These are phyloP conservation scores for Drosophila koepferae DNA, from an alignment of 2,888 invertebrate species.

Conservation along the genomic window DNA sequence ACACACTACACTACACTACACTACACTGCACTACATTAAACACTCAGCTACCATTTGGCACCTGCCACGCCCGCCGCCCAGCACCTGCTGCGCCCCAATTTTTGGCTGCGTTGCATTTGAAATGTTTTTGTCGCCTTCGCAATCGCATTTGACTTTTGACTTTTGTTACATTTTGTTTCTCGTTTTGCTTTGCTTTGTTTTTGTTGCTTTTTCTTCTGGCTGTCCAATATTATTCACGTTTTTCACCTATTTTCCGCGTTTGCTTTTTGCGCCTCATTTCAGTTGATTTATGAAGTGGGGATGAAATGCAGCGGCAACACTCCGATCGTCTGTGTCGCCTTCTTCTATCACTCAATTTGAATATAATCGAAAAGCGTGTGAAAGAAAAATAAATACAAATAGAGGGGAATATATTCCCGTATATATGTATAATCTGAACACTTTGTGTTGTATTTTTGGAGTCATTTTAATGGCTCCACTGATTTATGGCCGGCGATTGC, in stretches of 20 bases:
- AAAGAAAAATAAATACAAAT: slow-evolving; percentile 8
- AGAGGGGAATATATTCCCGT: not conserved
- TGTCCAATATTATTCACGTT: not conserved
- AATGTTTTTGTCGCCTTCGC: slow-evolving; percentile 1
- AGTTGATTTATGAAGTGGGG: slow-evolving; percentile 44
- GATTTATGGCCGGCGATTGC: slow-evolving; percentile 72
- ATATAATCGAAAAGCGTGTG: slow-evolving; percentile 53
- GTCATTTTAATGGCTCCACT: slow-evolving; percentile 58
- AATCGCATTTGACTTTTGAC: slow-evolving; percentile 15
- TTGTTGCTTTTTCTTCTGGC: not conserved
- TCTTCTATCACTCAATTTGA: slow-evolving; percentile 63
- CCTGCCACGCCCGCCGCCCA: not conserved
- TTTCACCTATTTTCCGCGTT: slow-evolving; percentile 9
- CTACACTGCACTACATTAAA: not conserved
- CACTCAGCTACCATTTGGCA: not conserved
- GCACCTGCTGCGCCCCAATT: not conserved
- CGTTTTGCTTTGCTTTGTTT: not conserved
- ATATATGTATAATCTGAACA: not conserved
- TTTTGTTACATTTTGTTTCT: not conserved
- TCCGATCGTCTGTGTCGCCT: slow-evolving; percentile 28
- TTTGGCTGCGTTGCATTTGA: not conserved
- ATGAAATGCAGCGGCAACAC: slow-evolving; percentile 48
- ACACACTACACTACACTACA: not conserved
- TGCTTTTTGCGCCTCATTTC: slow-evolving; percentile 3
- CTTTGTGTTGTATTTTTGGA: slow-evolving; percentile 47